Evolutionary conservation across 2,113 vertebrate species (phyloP), one percentile per base, ranked within the genome.

Genomic region (Oreotragus oreotragus): DNA sequence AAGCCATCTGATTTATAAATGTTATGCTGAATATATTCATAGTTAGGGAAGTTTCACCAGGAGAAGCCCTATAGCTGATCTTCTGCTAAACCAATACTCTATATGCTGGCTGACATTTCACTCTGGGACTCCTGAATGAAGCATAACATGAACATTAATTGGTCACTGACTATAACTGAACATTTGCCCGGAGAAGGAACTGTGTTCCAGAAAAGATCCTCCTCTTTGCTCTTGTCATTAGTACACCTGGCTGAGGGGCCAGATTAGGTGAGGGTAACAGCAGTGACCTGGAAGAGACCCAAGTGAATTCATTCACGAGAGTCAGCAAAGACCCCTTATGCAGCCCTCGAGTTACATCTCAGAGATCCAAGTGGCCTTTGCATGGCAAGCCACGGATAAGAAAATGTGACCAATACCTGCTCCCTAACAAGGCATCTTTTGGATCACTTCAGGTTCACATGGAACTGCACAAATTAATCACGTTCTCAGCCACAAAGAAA

Each of bases 1-100:
- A 88, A 97, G 45, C 51, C 81, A 89, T 86, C 53, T 77, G 30
- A 98, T 90, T 93, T 91, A 89, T 49, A 94, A 97, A 97, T 49
- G 25, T 8, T 96, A 39, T 77, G 86, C 88, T 88, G 49, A 93
- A 53, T n/a, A 36, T 1, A 36, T 28, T 60, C 1, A 92, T 55
- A 51, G 85, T 58, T 60, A 73, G 94, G 55, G n/a, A 80, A 66
- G 49, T 70, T 93, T 91, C 84, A 81, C 83, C 53, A 80, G 28
- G 19, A 90, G 43, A 93, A 96, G 43, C 2, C 28, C 60, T 62
- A 7, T 53, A 64, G 86, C 0, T 70, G 47, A 84, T 87, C 21
- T 85, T 83, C 88, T 94, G 7, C 76, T 91, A 21, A 79, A n/a
- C n/a, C 25, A 66, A 91, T 51, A 91, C 15, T 80, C 14, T 33